Evolutionary conservation across 2,113 vertebrate species (phyloP).

Genomic region (Oreochromis tanganicae): DNA sequence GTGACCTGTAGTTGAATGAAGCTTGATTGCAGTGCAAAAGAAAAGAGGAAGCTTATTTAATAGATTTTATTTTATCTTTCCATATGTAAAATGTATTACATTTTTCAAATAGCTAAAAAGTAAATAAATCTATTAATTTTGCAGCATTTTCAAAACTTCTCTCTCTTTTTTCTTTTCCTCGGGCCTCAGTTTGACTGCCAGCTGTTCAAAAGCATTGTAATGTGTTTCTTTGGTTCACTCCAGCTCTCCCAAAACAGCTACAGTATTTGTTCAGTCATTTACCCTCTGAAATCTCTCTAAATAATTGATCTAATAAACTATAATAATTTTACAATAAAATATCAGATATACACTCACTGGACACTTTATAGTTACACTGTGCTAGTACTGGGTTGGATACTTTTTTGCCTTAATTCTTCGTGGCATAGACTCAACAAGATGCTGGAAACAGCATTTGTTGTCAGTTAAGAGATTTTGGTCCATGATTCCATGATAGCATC

Average conservation of each 20-base stretch:
- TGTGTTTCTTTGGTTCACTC: conserved; percentile 10
- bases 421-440: not conserved
- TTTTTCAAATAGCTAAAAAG: not conserved
- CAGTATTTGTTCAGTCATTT: not conserved
- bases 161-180: not conserved
- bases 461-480: not conserved
- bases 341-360: not conserved
- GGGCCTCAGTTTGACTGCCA: not conserved
- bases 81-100: not conserved
- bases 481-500: not conserved
- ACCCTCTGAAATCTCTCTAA: not conserved
- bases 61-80: not conserved
- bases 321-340: not conserved
- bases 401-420: not conserved
- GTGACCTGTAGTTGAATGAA: not conserved
- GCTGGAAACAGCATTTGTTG: not conserved
- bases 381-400: not conserved
- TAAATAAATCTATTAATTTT: not conserved
- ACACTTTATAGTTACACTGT: not conserved
- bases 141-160: not conserved
- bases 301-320: not conserved
- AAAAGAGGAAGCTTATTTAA: not conserved
- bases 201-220: not conserved
- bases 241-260: not conserved
- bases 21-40: not conserved